A percentile compares a stretch with the other conserved stretches of the same genome.
Evolutionary conservation across 1,140 invertebrate species (phyloP).

Genomic region (Eupristina koningsbergeri): DNA sequence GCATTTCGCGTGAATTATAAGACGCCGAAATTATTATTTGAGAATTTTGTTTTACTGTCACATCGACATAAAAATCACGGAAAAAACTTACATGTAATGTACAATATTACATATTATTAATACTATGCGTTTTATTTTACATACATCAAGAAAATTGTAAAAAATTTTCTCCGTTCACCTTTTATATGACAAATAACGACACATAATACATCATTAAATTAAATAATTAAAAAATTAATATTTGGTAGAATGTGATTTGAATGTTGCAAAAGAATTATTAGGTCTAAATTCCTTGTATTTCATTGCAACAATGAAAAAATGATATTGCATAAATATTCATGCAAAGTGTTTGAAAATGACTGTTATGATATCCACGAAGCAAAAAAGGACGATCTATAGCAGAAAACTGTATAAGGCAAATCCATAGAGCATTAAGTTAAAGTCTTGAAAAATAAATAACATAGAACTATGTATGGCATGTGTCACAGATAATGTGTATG

Average conservation of each 20-base stretch:
- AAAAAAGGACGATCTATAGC: slow-evolving; percentile 49
- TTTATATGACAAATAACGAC: slow-evolving; percentile 54
- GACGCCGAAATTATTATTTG: slow-evolving; percentile 27
- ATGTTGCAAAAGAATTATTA: neutral
- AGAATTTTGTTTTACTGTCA: slow-evolving; percentile 54
- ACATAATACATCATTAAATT: slow-evolving; percentile 18
- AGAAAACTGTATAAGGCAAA: slow-evolving; percentile 56
- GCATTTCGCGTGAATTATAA: slow-evolving; percentile 49
- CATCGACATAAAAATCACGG: slow-evolving; percentile 57
- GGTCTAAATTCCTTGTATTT: neutral
- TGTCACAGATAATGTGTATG: neutral
- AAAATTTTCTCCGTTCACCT: slow-evolving; percentile 57
- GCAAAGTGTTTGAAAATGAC: neutral
- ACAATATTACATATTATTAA: slow-evolving; percentile 64
- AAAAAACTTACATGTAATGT: slow-evolving; percentile 61
- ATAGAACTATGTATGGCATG: neutral
- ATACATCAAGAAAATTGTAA: slow-evolving; percentile 57
- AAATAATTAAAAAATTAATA: slow-evolving; percentile 32
- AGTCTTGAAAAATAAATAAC: neutral
- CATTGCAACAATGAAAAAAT: slow-evolving; percentile 10
- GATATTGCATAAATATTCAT: neutral
- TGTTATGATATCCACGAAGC: neutral
- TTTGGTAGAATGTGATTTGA: neutral
- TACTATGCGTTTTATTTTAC: slow-evolving; percentile 63
- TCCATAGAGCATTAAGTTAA: neutral